Evolutionary conservation across 2,113 vertebrate genomes (phyloP).

Genomic region (Calypte anna): DNA sequence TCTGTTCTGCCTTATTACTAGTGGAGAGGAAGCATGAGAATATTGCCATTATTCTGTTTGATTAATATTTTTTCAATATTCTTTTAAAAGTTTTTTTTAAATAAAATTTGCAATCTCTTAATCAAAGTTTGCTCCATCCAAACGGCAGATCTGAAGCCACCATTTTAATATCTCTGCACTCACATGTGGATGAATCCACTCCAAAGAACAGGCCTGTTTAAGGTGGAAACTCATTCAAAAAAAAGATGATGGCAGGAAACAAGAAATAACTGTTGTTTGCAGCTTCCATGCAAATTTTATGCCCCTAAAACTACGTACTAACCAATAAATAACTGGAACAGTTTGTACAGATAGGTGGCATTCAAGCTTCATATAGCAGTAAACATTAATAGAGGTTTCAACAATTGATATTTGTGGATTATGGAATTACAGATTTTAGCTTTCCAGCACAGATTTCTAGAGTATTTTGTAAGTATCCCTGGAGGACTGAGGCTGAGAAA

Average conservation of each 20-base stretch:
- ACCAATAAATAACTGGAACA: background rate
- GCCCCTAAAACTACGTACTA: background rate
- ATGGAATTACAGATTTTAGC: slow-evolving; percentile 3
- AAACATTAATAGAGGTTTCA: background rate
- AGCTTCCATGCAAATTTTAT: background rate
- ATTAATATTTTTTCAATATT: background rate
- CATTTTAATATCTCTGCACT: background rate
- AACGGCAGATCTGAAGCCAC: background rate
- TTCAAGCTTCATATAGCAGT: background rate
- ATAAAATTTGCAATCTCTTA: background rate
- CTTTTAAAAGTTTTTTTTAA: background rate
- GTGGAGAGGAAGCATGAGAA: background rate
- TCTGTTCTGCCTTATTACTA: background rate
- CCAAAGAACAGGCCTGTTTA: background rate
- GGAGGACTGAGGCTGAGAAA: background rate
- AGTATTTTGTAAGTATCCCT: slow-evolving; percentile 26
- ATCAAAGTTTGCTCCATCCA: background rate
- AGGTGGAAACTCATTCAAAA: background rate
- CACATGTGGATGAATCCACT: background rate
- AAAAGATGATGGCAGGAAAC: background rate
- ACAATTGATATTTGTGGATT: background rate
- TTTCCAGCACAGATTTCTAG: slow-evolving; percentile 26
- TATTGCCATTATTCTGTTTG: background rate
- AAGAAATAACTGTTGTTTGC: background rate
- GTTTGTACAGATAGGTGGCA: background rate